Conservation (phyloP, 2,888 invertebrate species). For the Monopis laevigella region DNA sequence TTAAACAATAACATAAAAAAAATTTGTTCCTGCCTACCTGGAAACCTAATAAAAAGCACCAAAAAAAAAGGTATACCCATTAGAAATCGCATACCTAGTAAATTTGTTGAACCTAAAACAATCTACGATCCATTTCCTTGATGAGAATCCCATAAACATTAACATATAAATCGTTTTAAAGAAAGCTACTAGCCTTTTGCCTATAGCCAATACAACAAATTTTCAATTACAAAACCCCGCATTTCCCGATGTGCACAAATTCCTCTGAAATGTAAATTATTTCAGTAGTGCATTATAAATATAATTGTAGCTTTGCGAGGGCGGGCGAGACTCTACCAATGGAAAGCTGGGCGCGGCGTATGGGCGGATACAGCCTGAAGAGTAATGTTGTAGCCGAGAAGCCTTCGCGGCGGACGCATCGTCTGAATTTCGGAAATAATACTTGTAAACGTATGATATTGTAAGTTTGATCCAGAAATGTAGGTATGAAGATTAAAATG, state of each 20-base stretch:
- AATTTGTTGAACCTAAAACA: no score
- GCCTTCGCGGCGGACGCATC: constrained; percentile 45
- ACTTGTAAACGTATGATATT: no score
- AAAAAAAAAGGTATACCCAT: no score
- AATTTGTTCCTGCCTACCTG: no score
- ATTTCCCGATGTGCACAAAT: constrained; percentile 39
- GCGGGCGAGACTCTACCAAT: constrained; percentile 32
- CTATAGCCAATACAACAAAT: constrained; percentile 61
- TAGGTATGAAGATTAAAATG: no score
- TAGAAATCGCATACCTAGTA: no score
- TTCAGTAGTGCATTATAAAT: constrained; percentile 64
- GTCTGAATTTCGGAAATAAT: no score
- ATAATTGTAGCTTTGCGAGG: constrained; percentile 61
- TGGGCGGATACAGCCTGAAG: constrained; percentile 53
- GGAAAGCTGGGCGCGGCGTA: constrained; percentile 30
- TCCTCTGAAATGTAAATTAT: constrained; percentile 67
- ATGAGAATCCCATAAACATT: neutral
- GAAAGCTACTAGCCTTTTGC: constrained; percentile 38
- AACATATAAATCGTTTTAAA: constrained; percentile 12
- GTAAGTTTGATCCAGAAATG: no score
- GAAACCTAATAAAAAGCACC: no score
- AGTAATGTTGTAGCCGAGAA: constrained; percentile 59
- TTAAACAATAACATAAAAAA: no score
- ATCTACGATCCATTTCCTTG: neutral
- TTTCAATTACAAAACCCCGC: constrained; percentile 54